These are phyloP conservation scores for Netelia fuscicornis DNA, from an alignment of 2,888 invertebrate genomes.

Conservation along the genomic window DNA sequence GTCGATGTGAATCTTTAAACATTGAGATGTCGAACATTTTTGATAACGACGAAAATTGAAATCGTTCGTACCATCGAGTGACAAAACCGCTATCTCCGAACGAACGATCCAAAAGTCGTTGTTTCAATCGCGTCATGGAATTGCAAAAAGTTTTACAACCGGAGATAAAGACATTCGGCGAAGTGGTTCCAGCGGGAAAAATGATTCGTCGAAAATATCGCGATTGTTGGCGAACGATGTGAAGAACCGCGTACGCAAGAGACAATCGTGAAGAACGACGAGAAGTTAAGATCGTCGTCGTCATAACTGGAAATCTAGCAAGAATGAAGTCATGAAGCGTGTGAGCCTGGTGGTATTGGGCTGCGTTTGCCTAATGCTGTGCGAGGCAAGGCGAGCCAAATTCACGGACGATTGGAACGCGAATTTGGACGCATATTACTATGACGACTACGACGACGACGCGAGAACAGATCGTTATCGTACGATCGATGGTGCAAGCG, in stretches of 20 bases:
- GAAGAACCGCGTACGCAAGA: background rate
- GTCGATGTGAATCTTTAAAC: background rate
- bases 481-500: background rate
- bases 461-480: slow-evolving; percentile 8
- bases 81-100: background rate
- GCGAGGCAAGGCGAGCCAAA: slow-evolving; percentile 65
- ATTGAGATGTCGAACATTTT: background rate
- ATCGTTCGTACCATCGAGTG: background rate
- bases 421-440: slow-evolving; percentile 38
- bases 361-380: slow-evolving; percentile 73
- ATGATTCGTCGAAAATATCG: background rate
- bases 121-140: background rate
- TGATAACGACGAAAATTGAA: background rate
- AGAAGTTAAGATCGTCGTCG: slow-evolving; percentile 52
- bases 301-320: slow-evolving; percentile 40
- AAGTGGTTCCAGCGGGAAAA: slow-evolving; percentile 12
- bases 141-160: background rate
- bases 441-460: slow-evolving; percentile 15
- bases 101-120: background rate
- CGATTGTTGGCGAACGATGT: background rate
- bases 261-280: background rate
- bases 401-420: slow-evolving; percentile 49
- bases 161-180: background rate
- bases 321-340: slow-evolving; percentile 80
- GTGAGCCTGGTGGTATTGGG: slow-evolving; percentile 72